Evolutionary conservation across 2,888 invertebrate genomes (phyloP), one percentile per base, ranked within the genome.

Genomic region (Trichopria drosophilae): DNA sequence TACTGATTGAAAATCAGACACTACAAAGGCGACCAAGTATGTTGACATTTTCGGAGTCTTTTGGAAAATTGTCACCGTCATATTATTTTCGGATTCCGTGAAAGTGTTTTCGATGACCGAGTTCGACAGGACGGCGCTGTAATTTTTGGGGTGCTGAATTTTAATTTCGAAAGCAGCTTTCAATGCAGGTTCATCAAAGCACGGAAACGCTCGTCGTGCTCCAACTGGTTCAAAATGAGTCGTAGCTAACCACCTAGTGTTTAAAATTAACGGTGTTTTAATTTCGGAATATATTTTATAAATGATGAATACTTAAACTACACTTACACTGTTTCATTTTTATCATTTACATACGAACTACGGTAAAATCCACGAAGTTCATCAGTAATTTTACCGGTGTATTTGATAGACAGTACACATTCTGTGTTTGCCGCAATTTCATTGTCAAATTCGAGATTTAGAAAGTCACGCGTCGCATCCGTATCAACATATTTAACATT

Each of bases 141-240:
- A 76, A 2, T 60, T 65, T 5, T 61, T 60, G 5, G 80, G 78
- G 34, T 86, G 81, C 20, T 78, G 82, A 44, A 88, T 79, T 2
- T 78, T 79, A 10, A 88, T 80, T 23, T 80, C 76, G 65, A 87
- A 88, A n/a, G 76, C 75, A 0, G 89, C 85, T 64, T 88, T 89
- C 24, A 82, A 71, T 0, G 76, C 77, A 0, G 90, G 89, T 64
- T 87, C 86, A 61, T 89, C 89, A 64, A 84, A 88, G 65, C 89
- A 89, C 0, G 89, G 89, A 68, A 89, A 88, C 0, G 84, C 87
- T 34, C 80, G 78, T 1, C 87, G 81, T 0, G 86, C 85, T 49
- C 80, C 80, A 1, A 82, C 82, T 0, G 84, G 80, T 67, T 87
- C 84, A 43, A 88, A 82, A 53, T 87, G 86, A 0, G 87, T 86